Evolutionary conservation across 2,888 invertebrate species (phyloP).

Genomic region (Stegana nigrithorax): DNA sequence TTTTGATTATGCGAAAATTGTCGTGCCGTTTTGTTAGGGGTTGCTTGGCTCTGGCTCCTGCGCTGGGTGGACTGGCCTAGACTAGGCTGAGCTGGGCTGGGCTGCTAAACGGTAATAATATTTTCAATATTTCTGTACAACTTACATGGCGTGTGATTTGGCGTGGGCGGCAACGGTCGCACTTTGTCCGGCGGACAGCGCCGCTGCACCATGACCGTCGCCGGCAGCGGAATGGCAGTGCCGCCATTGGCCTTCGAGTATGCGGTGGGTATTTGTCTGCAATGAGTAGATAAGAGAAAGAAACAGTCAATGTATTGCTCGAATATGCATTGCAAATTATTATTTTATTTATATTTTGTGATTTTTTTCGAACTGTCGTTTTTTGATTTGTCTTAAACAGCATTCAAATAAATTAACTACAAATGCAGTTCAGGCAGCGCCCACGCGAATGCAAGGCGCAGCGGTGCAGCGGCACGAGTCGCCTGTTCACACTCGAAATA

Average conservation of each 20-base stretch:
- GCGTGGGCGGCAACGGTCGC: constrained; percentile 79
- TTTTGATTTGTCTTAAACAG: no score
- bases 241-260: constrained; percentile 73
- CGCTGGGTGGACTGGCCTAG: no score
- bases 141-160: constrained; percentile 71
- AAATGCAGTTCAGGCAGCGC: constrained; percentile 1
- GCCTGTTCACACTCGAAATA: not conserved
- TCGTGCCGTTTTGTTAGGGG: not conserved
- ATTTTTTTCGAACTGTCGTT: no score
- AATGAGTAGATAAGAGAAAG: constrained; percentile 55
- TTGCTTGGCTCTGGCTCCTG: not conserved
- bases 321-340: constrained; percentile 2
- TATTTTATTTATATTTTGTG: no score
- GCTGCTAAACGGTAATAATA: no score
- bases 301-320: constrained; percentile 4
- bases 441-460: constrained; percentile 8
- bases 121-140: constrained; percentile 49
- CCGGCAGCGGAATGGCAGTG: constrained; percentile 84
- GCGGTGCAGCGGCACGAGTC: not conserved
- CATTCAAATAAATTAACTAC: constrained; percentile 11
- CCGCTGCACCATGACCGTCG: constrained; percentile 80
- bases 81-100: no score
- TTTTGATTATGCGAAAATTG: not conserved
- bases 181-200: constrained; percentile 84
- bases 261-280: constrained; percentile 78